Evolutionary conservation across 2,797 vertebrate genomes (phyloP).

Genomic region (Karalla daura): DNA sequence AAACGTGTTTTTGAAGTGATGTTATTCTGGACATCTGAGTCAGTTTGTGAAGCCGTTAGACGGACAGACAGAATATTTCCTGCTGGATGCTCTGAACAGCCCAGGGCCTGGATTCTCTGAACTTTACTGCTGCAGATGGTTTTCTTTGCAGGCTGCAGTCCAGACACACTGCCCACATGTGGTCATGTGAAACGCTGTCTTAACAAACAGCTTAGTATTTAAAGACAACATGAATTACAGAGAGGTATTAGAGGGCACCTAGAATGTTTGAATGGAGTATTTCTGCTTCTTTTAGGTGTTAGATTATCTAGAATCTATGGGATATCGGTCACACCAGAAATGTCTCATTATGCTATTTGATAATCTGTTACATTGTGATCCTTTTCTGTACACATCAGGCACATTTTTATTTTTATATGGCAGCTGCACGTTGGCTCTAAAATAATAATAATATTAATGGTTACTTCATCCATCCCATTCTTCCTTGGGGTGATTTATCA

Average conservation of each 20-base stretch:
- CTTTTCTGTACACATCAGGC: no score
- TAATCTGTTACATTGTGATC: no score
- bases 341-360: no score
- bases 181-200: neutral
- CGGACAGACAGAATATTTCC: neutral
- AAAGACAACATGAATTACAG: neutral
- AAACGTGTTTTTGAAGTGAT: neutral
- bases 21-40: neutral
- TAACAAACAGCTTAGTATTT: neutral
- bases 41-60: neutral
- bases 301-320: no score
- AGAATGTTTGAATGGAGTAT: no score
- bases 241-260: neutral
- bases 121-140: neutral
- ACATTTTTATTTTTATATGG: no score
- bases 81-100: neutral
- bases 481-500: no score
- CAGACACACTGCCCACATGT: neutral
- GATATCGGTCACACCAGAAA: no score
- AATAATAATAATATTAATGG: no score
- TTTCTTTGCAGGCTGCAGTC: neutral
- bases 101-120: neutral
- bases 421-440: no score
- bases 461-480: no score
- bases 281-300: no score